Percentiles rank a stretch among this genome's conserved stretches.
These are phyloP conservation scores for Aphodius sticticus DNA, from an alignment of 2,888 invertebrate genomes.

Conservation along the genomic window DNA sequence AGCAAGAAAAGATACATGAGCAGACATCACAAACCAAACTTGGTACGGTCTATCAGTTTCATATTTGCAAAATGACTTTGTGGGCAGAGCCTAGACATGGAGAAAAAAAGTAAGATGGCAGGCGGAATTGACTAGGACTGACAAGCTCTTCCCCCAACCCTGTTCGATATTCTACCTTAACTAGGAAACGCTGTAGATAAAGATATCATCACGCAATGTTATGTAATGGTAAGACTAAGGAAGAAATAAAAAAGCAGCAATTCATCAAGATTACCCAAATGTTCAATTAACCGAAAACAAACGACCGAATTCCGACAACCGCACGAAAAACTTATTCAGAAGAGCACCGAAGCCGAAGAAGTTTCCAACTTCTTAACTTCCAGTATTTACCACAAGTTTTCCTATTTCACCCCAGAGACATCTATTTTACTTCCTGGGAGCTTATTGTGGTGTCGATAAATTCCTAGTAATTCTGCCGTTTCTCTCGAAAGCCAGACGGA, in stretches of 20 bases:
- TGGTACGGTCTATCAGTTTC: too few relatives aligned
- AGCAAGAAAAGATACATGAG: too few relatives aligned
- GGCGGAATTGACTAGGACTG: too few relatives aligned
- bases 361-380: neutral
- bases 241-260: neutral
- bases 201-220: neutral
- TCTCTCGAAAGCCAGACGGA: neutral
- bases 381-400: neutral
- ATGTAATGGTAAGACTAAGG: neutral
- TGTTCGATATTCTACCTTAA: neutral
- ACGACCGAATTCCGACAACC: neutral
- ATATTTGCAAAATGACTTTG: too few relatives aligned
- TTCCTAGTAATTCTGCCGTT: neutral
- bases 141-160: too few relatives aligned
- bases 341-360: neutral
- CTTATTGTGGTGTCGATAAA: conserved; percentile 4
- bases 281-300: neutral
- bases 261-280: neutral
- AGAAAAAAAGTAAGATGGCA: too few relatives aligned
- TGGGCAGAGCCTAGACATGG: too few relatives aligned
- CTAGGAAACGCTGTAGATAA: neutral
- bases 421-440: neutral
- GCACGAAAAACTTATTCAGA: neutral
- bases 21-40: too few relatives aligned
- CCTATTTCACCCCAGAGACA: conserved; percentile 4